Evolutionary conservation across 2,888 invertebrate species (phyloP).

Genomic region (Dasypolia templi): DNA sequence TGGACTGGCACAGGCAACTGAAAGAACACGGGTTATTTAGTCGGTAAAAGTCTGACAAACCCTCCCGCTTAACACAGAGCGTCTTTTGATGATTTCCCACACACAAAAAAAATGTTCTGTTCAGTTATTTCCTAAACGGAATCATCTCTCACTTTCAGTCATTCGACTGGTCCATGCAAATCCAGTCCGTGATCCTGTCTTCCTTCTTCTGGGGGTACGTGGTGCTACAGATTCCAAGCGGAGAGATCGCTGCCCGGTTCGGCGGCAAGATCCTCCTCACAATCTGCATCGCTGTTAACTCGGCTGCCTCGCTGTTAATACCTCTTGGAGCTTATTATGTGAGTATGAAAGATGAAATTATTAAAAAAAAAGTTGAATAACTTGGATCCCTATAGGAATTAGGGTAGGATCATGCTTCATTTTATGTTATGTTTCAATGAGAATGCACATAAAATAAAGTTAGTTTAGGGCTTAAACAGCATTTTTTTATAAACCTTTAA

Average conservation of each 20-base stretch:
- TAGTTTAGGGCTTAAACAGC: not conserved
- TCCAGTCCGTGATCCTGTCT: conserved; percentile 87
- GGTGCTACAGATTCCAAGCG: conserved; percentile 92
- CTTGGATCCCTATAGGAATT: not conserved
- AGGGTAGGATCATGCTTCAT: not conserved
- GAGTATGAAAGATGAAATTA: conserved; percentile 60
- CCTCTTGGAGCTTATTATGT: conserved; percentile 79
- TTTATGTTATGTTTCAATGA: not conserved
- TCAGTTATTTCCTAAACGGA: not conserved
- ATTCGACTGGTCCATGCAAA: conserved; percentile 89
- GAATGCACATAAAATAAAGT: not conserved
- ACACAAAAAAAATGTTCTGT: not conserved
- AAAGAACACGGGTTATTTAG: too few relatives aligned
- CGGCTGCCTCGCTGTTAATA: conserved; percentile 82
- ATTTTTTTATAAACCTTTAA: not conserved
- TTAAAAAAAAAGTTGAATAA: too few relatives aligned
- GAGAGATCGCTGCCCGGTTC: conserved; percentile 92
- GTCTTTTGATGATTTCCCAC: too few relatives aligned
- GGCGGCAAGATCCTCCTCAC: conserved; percentile 92
- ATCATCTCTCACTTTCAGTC: conserved; percentile 66
- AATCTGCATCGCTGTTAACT: conserved; percentile 75
- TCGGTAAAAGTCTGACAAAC: too few relatives aligned
- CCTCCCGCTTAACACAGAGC: too few relatives aligned
- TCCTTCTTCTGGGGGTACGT: conserved; percentile 92
- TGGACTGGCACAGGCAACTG: too few relatives aligned